phyloP scores from a whole-genome alignment of 2,797 vertebrate species.

The Myioborus melanocephalus region DNA sequence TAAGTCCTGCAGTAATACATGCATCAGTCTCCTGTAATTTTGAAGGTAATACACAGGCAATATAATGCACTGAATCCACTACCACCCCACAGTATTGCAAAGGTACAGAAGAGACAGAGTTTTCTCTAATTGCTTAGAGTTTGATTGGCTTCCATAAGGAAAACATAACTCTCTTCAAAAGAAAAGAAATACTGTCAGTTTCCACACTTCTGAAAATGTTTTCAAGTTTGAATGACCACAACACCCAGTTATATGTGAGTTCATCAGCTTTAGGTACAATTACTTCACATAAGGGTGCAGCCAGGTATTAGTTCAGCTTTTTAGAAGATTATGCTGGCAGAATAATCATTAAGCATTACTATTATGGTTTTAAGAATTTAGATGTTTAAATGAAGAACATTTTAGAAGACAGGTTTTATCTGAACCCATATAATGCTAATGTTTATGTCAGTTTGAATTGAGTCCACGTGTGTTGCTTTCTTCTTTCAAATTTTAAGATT shows the following conservation, averaged over 20 bases:
- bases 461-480: constrained; percentile 43
- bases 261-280: not conserved
- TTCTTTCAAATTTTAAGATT: constrained; percentile 65
- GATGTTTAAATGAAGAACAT: constrained; percentile 63
- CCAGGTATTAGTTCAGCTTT: not conserved
- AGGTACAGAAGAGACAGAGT: not conserved
- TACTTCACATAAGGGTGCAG: not conserved
- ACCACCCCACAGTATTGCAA: not conserved
- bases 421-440: constrained; percentile 59
- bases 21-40: not conserved
- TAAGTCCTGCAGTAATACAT: not conserved
- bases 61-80: not conserved
- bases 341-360: constrained; percentile 54
- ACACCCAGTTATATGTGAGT: not conserved
- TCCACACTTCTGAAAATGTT: not conserved
- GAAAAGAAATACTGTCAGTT: not conserved
- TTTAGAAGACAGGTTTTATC: constrained; percentile 61
- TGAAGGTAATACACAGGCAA: not conserved
- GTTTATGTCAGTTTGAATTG: constrained; percentile 67
- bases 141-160: not conserved
- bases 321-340: constrained; percentile 36
- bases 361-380: constrained; percentile 37
- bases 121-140: not conserved
- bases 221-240: not conserved
- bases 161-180: not conserved